A percentile compares a stretch with the other conserved stretches of the same genome.
Evolutionary conservation across 2,888 invertebrate genomes (phyloP).

Genomic region (Noctua pronuba): DNA sequence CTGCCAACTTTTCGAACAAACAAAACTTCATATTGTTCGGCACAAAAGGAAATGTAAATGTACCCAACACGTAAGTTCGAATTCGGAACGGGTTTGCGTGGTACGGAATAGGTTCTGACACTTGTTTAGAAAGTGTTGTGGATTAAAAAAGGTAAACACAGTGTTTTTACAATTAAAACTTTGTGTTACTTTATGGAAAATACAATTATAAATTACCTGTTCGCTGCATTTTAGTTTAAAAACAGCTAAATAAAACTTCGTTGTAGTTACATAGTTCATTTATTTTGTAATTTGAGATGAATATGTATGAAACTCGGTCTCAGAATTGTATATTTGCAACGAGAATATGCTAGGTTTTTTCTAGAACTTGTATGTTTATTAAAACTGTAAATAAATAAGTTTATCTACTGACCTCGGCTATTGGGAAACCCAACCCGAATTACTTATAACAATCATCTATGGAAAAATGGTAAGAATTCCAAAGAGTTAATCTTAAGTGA

Average conservation of each 20-base stretch:
- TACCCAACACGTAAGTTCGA: conserved; percentile 55
- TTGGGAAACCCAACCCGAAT: not conserved
- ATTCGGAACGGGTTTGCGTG: conserved; percentile 38
- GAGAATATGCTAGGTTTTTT: conserved; percentile 22
- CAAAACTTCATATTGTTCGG: conserved; percentile 69
- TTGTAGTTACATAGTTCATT: not conserved
- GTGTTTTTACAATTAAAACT: conserved; percentile 1
- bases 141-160: not conserved
- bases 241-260: conserved; percentile 3
- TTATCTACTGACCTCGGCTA: conserved; percentile 2
- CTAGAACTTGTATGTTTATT: conserved; percentile 7
- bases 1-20: conserved; percentile 74
- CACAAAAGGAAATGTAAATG: conserved; percentile 72
- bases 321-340: conserved; percentile 7
- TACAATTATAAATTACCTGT: not conserved
- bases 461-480: not conserved
- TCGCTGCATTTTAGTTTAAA: conserved; percentile 5
- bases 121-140: conserved; percentile 6
- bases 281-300: conserved; percentile 2
- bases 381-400: conserved; percentile 30
- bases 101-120: conserved; percentile 32
- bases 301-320: conserved; percentile 28
- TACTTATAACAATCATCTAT: not conserved
- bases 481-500: conserved; percentile 21
- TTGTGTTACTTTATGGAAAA: not conserved